phyloP scores from a whole-genome alignment of 2,888 invertebrate species.

The Gnatocerus cornutus region DNA sequence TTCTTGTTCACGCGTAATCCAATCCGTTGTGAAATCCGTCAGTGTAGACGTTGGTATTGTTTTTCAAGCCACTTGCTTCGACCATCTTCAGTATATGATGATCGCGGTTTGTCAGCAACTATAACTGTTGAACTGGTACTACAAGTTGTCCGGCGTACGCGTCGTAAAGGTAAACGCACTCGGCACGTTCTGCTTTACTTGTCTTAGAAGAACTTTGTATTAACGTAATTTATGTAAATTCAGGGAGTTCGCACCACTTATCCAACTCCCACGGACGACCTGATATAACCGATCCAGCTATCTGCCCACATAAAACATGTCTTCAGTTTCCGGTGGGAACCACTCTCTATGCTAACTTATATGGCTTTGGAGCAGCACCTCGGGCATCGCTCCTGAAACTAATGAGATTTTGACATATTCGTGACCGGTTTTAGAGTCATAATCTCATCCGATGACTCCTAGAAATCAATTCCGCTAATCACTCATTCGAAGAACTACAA shows the following conservation, averaged over 20 bases:
- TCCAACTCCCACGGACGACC: conserved; percentile 49
- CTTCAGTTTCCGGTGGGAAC: conserved; percentile 50
- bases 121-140: conserved; percentile 51
- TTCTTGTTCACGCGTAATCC: conserved; percentile 28
- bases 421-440: conserved; percentile 41
- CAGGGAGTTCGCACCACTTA: conserved; percentile 50
- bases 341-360: conserved; percentile 39
- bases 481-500: conserved; percentile 40
- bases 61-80: conserved; percentile 39
- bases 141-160: conserved; percentile 47
- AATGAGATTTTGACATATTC: conserved; percentile 45
- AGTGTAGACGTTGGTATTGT: conserved; percentile 31
- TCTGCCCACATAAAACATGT: conserved; percentile 49
- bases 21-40: conserved; percentile 12
- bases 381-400: conserved; percentile 40
- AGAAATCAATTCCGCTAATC: conserved; percentile 43
- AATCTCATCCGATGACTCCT: conserved; percentile 28
- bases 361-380: conserved; percentile 42
- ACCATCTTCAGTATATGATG: conserved; percentile 27
- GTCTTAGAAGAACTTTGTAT: conserved; percentile 45
- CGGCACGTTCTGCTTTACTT: conserved; percentile 50
- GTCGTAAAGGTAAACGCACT: conserved; percentile 49
- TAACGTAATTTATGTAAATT: conserved; percentile 51
- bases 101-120: conserved; percentile 48
- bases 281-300: conserved; percentile 49